Conservation (phyloP, 2,797 vertebrate genomes). For the Phataginus tetradactyla region DNA sequence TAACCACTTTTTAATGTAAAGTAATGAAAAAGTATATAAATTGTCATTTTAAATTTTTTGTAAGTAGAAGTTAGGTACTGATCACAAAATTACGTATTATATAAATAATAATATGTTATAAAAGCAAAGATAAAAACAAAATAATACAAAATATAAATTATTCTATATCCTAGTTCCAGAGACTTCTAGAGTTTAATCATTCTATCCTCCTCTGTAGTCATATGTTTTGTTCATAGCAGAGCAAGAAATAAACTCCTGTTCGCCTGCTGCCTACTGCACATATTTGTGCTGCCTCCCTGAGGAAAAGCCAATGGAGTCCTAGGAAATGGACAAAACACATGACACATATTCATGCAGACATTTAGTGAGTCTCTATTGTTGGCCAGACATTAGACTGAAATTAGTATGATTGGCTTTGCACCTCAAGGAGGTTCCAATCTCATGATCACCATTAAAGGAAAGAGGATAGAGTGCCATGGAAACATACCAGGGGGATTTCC, state of each 20-base stretch:
- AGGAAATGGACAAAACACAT: neutral
- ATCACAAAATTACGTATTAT: neutral
- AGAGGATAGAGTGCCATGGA: no score
- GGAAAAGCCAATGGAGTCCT: neutral
- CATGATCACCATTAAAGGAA: neutral
- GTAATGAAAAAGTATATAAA: neutral
- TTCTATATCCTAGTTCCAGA: neutral
- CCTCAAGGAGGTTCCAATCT: neutral
- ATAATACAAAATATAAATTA: neutral
- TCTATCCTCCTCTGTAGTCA: neutral
- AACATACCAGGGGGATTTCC: neutral
- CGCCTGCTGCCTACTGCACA: neutral
- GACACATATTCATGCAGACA: neutral
- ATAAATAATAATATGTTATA: neutral
- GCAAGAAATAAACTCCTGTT: neutral
- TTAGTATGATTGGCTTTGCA: neutral
- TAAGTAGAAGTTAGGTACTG: neutral
- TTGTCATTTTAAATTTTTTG: neutral
- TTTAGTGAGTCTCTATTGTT: neutral
- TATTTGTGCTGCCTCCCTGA: neutral
- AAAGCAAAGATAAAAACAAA: conserved; percentile 33
- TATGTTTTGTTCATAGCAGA: neutral
- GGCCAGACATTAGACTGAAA: neutral
- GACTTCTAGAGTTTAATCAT: neutral
- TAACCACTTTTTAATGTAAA: neutral